A percentile compares a stretch with the other conserved stretches of the same genome.
Conservation (phyloP, 2,888 invertebrate genomes). For the Leptodirus hochenwartii region DNA sequence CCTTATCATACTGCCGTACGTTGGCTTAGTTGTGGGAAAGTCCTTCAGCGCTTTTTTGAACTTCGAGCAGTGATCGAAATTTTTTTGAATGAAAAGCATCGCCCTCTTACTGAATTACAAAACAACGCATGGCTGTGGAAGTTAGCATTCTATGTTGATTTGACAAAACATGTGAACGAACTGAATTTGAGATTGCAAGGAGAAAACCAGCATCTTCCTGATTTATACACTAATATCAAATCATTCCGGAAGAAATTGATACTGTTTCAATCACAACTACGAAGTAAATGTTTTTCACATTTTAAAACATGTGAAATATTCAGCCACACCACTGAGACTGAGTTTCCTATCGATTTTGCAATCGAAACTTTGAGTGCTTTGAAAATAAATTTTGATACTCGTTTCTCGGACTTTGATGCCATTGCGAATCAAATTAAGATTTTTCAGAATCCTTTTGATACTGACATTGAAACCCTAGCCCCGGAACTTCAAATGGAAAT, state of each 20-base stretch:
- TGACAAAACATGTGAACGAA: slow-evolving; percentile 9
- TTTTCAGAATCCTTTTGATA: too few relatives aligned
- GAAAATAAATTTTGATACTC: too few relatives aligned
- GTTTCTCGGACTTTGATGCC: slow-evolving; percentile 15
- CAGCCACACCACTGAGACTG: slow-evolving; percentile 14
- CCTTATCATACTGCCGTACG: slow-evolving; percentile 9
- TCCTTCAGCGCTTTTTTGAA: slow-evolving; percentile 6
- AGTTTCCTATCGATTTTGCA: slow-evolving; percentile 15
- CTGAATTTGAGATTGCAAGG: slow-evolving; percentile 11
- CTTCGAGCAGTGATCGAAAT: slow-evolving; percentile 2
- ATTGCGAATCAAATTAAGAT: too few relatives aligned
- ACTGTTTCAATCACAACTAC: slow-evolving; percentile 10
- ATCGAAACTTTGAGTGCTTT: slow-evolving; percentile 15
- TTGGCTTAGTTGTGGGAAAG: slow-evolving; percentile 9
- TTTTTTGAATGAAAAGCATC: slow-evolving; percentile 6
- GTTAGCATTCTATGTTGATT: slow-evolving; percentile 10
- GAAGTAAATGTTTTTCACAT: slow-evolving; percentile 14
- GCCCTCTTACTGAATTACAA: slow-evolving; percentile 3
- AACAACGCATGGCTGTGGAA: slow-evolving; percentile 7
- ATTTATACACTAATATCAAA: slow-evolving; percentile 8
- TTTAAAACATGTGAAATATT: slow-evolving; percentile 16
- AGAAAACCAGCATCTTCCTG: slow-evolving; percentile 10
- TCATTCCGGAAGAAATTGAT: slow-evolving; percentile 6
- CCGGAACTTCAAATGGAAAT: too few relatives aligned
- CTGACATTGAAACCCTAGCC: too few relatives aligned